A percentile compares a stretch with the other conserved stretches of the same genome.
Evolutionary conservation across 2,888 invertebrate genomes (phyloP).

Genomic region (Trachelus tabidus): DNA sequence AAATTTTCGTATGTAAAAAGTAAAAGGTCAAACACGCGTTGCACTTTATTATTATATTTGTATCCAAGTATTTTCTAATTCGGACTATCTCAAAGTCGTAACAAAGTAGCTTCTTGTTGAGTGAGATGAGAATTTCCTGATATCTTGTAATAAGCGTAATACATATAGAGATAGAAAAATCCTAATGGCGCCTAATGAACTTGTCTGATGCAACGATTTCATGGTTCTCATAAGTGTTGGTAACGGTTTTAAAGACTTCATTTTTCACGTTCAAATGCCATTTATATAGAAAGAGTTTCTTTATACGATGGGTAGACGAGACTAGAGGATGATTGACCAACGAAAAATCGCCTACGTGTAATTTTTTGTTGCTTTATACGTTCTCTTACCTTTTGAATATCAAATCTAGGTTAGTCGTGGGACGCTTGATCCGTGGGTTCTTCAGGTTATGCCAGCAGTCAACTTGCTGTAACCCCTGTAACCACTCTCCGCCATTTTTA

Average conservation of each 20-base stretch:
- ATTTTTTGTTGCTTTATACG: slow-evolving; percentile 30
- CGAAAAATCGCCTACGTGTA: slow-evolving; percentile 36
- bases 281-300: slow-evolving; percentile 12
- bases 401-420: slow-evolving; percentile 31
- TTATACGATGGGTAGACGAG: slow-evolving; percentile 11
- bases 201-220: not conserved
- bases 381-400: slow-evolving; percentile 38
- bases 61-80: not conserved
- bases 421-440: slow-evolving; percentile 21
- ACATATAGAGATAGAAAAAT: not conserved
- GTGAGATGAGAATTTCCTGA: too few relatives aligned
- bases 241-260: not conserved
- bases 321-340: slow-evolving; percentile 3
- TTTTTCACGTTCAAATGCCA: not conserved
- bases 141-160: too few relatives aligned
- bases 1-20: not conserved
- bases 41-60: not conserved
- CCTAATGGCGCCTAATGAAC: not conserved
- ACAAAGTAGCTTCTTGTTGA: too few relatives aligned
- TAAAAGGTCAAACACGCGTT: not conserved
- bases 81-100: not conserved
- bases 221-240: not conserved
- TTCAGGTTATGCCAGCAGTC: not conserved
- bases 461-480: not conserved
- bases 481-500: not conserved